phyloP scores from a whole-genome alignment of 2,797 vertebrate species.

The Urophycis tenuis region DNA sequence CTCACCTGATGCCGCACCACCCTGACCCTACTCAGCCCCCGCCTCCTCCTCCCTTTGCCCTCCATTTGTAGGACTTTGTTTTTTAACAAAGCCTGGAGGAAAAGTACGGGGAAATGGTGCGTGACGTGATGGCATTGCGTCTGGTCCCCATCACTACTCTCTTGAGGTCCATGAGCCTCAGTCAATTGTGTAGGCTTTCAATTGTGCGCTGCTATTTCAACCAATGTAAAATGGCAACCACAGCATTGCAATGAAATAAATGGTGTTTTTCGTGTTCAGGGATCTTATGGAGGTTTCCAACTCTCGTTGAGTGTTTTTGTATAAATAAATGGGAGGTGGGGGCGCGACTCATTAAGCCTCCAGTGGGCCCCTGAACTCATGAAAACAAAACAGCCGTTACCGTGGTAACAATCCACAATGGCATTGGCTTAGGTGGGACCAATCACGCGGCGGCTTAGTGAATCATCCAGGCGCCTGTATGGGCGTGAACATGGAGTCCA shows the following conservation, averaged over 20 bases:
- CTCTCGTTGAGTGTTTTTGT: not conserved
- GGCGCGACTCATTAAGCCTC: not conserved
- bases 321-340: not conserved
- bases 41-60: not conserved
- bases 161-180: not conserved
- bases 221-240: not conserved
- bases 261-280: not conserved
- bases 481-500: not conserved
- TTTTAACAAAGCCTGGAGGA: not conserved
- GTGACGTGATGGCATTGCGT: not conserved
- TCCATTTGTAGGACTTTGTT: not conserved
- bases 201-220: not conserved
- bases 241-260: not conserved
- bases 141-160: not conserved
- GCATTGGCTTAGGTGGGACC: not conserved
- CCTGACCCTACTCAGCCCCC: not conserved
- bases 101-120: not conserved
- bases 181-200: not conserved
- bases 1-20: not conserved
- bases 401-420: not conserved
- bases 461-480: not conserved
- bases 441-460: not conserved
- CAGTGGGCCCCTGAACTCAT: not conserved
- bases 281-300: not conserved
- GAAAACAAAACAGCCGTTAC: not conserved